Evolutionary conservation across 2,888 invertebrate species (phyloP), one percentile per base, ranked within the genome.

Genomic region (Spisula subtruncata): DNA sequence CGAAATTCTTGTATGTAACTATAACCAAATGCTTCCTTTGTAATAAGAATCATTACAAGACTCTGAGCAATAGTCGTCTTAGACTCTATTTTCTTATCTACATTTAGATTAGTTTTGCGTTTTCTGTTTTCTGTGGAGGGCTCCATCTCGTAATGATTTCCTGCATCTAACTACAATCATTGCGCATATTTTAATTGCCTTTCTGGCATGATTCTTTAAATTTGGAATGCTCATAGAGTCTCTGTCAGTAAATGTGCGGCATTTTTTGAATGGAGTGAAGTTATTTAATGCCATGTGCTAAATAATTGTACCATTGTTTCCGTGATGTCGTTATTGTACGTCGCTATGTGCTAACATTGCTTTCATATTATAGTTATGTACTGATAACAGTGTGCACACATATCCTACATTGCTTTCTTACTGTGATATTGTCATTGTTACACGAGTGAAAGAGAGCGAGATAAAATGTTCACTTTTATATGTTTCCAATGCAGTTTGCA

Each of bases 381-480:
- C 29, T 75, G 2, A 32, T 75, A 41, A 51, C 12, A 12, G 51
- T 12, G 14, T 16, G 16, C 16, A 14, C 75, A 75, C 75, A 75
- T 75, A 75, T 35, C 35, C 32, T 75, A 14, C 75, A 75, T 75
- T 75, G 32, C 18, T 8, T 25, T 0, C 75, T 32, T 75, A 75
- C 75, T 75, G 60, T 75, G 75, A 75, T 75, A 75, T 75, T 29
- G 75, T 18, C 25, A 16, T 35, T 5, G 75, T 32, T 75, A 41
- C 41, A 41, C 8, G n/a, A n/a, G 41, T 41, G 41, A 41, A 8
- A 41, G 10, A 75, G 18, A 2, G 18, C 32, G 25, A 16, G 35
- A 16, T 75, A 75, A 75, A 75, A 32, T 75, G n/a, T 75, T 2
- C 35, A 75, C 16, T 32, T 35, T 66, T 66, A 41, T 41, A 41